These are phyloP conservation scores for Diacarnus erythraeanus DNA, from an alignment of 37 sponge, comb jelly and placozoan species.

Conservation along the genomic window DNA sequence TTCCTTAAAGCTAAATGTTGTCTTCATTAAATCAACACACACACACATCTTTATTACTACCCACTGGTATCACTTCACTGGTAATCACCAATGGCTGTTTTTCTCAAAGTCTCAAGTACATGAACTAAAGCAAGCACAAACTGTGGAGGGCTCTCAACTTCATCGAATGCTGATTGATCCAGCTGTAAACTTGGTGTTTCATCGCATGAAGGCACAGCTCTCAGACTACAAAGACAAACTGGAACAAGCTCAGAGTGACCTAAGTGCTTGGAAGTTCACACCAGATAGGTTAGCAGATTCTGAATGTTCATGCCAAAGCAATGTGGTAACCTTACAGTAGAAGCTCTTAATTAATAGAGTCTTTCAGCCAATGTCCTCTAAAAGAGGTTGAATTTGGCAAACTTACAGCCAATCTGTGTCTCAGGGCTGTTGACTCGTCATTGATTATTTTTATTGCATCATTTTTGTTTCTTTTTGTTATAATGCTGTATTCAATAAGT, in stretches of 20 bases:
- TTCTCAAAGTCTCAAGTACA: constrained; percentile 77
- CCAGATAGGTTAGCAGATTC: constrained; percentile 80
- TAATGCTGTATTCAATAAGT: too few species aligned
- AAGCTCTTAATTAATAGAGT: too few species aligned
- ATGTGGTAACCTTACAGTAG: too few species aligned
- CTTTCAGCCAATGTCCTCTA: too few species aligned
- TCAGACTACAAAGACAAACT: constrained; percentile 80
- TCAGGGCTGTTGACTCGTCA: not conserved
- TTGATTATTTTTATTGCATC: not conserved
- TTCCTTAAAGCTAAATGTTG: too few species aligned
- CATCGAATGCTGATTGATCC: constrained; percentile 84
- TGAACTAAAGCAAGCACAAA: constrained; percentile 88
- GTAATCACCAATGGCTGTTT: not conserved
- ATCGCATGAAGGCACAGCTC: constrained; percentile 84
- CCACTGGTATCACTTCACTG: not conserved
- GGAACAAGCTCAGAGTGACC: constrained; percentile 91
- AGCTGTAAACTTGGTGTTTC: constrained; percentile 88
- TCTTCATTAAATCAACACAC: constrained; percentile 18
- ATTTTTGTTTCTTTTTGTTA: not conserved
- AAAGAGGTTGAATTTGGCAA: too few species aligned
- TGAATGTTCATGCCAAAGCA: not conserved
- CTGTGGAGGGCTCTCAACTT: constrained; percentile 65
- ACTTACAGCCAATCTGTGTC: too few species aligned
- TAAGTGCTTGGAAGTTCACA: constrained; percentile 98
- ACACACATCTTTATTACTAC: constrained; percentile 14